Conservation (phyloP, 1,140 invertebrate genomes). For the Hormaphis cornu region DNA sequence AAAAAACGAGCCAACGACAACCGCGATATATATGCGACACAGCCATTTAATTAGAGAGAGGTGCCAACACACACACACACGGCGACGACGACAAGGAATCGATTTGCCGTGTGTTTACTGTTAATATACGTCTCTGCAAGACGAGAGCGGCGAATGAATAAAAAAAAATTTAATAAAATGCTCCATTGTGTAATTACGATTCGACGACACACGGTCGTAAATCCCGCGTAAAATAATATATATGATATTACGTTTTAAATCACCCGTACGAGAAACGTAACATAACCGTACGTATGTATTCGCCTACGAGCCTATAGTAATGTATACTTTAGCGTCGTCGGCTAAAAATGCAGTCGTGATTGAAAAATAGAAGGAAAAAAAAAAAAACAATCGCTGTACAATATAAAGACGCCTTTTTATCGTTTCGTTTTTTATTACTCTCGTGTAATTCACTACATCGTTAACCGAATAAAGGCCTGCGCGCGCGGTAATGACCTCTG, state of each 20-base stretch:
- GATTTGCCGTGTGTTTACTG: too few relatives aligned
- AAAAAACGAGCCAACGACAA: not conserved
- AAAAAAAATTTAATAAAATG: not conserved
- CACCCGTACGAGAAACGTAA: too few relatives aligned
- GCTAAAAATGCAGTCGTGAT: not conserved
- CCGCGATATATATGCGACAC: not conserved
- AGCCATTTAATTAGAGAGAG: too few relatives aligned
- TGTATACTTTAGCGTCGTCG: not conserved
- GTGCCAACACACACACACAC: too few relatives aligned
- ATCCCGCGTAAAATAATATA: not conserved
- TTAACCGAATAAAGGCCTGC: not conserved
- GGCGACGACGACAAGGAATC: not conserved
- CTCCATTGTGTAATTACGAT: not conserved
- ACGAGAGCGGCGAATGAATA: not conserved
- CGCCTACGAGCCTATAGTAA: not conserved
- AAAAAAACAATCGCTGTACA: not conserved
- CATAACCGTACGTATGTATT: too few relatives aligned
- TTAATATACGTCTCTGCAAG: not conserved
- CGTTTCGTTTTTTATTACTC: not conserved
- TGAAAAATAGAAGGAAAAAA: too few relatives aligned
- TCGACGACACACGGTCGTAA: not conserved
- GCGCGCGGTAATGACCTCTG: not conserved
- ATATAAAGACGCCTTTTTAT: conserved; percentile 11
- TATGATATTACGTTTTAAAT: too few relatives aligned
- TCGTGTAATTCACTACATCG: not conserved